A percentile compares a stretch with the other conserved stretches of the same genome.
Conservation (phyloP, 2,113 vertebrate genomes). For the Excalfactoria chinensis region DNA sequence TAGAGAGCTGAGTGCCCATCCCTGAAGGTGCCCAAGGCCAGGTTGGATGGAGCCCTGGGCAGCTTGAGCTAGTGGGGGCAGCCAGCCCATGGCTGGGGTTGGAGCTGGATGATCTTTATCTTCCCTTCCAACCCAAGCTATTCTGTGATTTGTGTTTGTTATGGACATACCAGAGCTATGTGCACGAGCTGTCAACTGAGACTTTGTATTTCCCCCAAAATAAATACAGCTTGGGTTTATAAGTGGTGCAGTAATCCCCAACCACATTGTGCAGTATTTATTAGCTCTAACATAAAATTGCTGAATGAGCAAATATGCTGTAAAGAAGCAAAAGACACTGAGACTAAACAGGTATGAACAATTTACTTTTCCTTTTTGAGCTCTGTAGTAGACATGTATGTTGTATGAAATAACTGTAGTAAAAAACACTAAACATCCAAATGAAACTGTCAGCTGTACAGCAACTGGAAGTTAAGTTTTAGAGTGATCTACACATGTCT, state of each 20-base stretch:
- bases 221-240: not conserved
- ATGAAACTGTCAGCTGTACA: not conserved
- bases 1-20: too few relatives aligned
- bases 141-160: slow-evolving; percentile 41
- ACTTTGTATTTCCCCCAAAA: not conserved
- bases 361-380: not conserved
- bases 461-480: not conserved
- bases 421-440: not conserved
- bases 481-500: not conserved
- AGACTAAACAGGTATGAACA: slow-evolving; percentile 45
- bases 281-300: slow-evolving; percentile 69
- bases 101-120: too few relatives aligned
- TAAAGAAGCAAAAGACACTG: slow-evolving; percentile 47
- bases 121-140: too few relatives aligned
- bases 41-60: too few relatives aligned
- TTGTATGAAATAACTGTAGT: not conserved
- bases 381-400: not conserved
- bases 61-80: too few relatives aligned
- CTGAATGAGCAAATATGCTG: slow-evolving; percentile 69
- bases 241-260: slow-evolving; percentile 53
- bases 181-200: slow-evolving; percentile 6
- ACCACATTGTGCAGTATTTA: slow-evolving; percentile 66
- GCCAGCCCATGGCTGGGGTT: too few relatives aligned
- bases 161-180: slow-evolving; percentile 21
- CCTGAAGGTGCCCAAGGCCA: too few relatives aligned